phyloP scores from a whole-genome alignment of 53 echinoderm and acorn worm genomes.

The Mesocentrotus franciscanus region DNA sequence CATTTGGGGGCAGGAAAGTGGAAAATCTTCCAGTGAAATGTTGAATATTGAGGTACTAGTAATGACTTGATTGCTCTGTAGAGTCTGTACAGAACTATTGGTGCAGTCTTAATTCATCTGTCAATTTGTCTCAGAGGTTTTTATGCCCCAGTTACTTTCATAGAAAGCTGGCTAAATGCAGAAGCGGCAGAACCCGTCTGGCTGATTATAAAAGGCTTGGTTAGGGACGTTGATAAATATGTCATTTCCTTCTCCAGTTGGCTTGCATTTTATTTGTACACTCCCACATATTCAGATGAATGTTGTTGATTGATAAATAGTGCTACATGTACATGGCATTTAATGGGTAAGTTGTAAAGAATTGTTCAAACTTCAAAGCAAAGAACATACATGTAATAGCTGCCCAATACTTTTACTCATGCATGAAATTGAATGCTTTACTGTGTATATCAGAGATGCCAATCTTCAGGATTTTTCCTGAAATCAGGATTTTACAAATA shows the following conservation, averaged over 20 bases:
- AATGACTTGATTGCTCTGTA: slow-evolving; percentile 5
- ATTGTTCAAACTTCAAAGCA: background rate
- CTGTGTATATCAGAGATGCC: too few relatives aligned
- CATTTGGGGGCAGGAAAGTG: background rate
- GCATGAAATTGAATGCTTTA: background rate
- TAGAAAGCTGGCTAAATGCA: background rate
- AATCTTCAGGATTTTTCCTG: too few relatives aligned
- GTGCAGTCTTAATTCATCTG: background rate
- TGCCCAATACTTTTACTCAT: background rate
- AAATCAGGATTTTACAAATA: too few relatives aligned
- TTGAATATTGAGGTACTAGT: background rate
- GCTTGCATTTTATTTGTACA: background rate
- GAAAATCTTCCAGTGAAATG: background rate
- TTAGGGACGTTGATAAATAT: background rate
- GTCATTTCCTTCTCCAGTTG: background rate
- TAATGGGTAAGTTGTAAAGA: background rate
- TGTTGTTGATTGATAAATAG: background rate
- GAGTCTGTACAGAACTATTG: background rate
- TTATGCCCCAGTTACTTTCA: slow-evolving; percentile 6
- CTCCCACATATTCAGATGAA: background rate
- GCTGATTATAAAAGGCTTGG: background rate
- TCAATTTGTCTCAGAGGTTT: background rate
- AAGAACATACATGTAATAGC: background rate
- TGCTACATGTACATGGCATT: background rate
- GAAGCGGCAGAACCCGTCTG: background rate